Conservation (phyloP, 2,113 vertebrate species). For the Hemibagrus wyckioides region DNA sequence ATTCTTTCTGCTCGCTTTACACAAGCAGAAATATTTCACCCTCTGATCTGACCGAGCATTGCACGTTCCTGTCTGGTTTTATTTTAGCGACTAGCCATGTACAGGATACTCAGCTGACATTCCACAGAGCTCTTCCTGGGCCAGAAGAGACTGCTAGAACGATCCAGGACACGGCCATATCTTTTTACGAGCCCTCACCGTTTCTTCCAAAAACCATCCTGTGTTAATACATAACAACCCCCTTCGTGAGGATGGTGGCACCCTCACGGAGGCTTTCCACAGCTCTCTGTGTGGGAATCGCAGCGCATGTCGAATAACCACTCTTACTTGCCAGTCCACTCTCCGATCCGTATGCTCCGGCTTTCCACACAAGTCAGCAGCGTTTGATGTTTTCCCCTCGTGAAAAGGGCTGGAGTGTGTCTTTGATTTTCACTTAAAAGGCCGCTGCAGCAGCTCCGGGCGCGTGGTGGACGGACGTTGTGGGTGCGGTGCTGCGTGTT, state of each 20-base stretch:
- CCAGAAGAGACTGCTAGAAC: constrained; percentile 21
- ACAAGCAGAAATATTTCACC: constrained; percentile 21
- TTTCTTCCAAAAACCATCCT: constrained; percentile 9
- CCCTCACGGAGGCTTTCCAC: constrained; percentile 12
- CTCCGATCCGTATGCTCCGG: too few species aligned
- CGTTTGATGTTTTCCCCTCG: background rate
- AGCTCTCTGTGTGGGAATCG: constrained; percentile 13
- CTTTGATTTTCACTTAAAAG: constrained; percentile 54
- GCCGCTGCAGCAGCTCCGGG: constrained; percentile 12
- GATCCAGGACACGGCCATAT: background rate
- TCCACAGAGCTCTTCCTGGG: background rate
- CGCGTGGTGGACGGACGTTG: constrained; percentile 23
- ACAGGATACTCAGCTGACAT: constrained; percentile 20
- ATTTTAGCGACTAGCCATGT: constrained; percentile 31
- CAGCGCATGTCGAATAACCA: background rate
- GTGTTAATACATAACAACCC: constrained; percentile 28
- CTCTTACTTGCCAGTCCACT: background rate
- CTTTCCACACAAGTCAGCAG: background rate
- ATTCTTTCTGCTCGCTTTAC: background rate
- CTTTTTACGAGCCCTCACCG: constrained; percentile 17
- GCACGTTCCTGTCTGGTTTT: constrained; percentile 32
- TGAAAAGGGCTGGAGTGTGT: constrained; percentile 1
- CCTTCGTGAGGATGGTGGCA: background rate
- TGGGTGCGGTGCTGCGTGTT: constrained; percentile 35
- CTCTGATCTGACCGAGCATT: constrained; percentile 1